phyloP scores from a whole-genome alignment of 2,113 vertebrate species.

The Zingel zingel region DNA sequence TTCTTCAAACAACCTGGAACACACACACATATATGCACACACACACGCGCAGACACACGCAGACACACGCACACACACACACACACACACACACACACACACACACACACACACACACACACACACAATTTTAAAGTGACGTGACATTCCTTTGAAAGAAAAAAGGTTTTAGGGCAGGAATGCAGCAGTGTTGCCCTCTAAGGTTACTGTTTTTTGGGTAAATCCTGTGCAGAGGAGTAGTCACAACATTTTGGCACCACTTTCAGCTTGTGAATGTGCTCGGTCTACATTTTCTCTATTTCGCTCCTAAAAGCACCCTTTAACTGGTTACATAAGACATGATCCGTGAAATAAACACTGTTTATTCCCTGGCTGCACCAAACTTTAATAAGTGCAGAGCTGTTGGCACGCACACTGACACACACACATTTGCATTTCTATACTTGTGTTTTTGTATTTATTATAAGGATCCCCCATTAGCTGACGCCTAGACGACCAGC shows the following conservation, averaged over 20 bases:
- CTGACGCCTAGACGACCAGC: too few relatives aligned
- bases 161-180: not conserved
- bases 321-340: conserved; percentile 65
- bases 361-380: not conserved
- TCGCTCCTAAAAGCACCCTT: conserved; percentile 52
- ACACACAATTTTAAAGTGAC: not conserved
- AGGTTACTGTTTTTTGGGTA: not conserved
- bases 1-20: conserved; percentile 94
- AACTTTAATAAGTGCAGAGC: not conserved
- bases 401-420: not conserved
- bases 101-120: conserved; percentile 23
- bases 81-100: conserved; percentile 25
- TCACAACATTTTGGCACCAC: conserved; percentile 23
- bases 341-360: conserved; percentile 46
- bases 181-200: not conserved
- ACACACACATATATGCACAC: conserved; percentile 27
- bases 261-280: conserved; percentile 54
- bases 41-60: not conserved
- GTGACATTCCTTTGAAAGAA: not conserved
- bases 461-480: too few relatives aligned
- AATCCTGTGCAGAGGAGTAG: not conserved
- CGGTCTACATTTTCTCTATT: conserved; percentile 34
- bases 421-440: not conserved
- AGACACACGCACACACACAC: conserved; percentile 30
- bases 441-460: too few relatives aligned